phyloP scores from a whole-genome alignment of 2,797 vertebrate species.

The Nasua narica region DNA sequence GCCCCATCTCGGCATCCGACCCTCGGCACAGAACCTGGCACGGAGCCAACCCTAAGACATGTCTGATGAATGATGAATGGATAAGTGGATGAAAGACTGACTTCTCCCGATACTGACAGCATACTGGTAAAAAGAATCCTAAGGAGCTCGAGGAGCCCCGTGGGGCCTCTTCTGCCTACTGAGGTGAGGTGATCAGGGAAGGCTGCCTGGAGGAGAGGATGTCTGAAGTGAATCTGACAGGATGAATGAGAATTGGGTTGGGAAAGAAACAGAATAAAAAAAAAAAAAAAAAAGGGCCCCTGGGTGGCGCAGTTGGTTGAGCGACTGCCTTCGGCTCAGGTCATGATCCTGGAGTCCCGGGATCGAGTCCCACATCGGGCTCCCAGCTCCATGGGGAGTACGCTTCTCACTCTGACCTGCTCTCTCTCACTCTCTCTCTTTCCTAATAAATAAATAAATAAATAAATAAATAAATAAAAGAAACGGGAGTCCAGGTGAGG shows the following conservation, averaged over 20 bases:
- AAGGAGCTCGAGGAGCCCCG: neutral
- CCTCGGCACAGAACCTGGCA: neutral
- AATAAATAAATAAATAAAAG: too few species aligned
- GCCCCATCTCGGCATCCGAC: accelerated
- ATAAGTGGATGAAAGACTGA: accelerated
- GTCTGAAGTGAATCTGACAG: neutral
- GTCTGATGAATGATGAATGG: accelerated
- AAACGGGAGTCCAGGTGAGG: accelerated
- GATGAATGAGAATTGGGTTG: too few species aligned
- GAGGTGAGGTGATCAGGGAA: neutral
- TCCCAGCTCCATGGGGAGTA: too few species aligned
- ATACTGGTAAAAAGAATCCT: accelerated
- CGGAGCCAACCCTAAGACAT: neutral
- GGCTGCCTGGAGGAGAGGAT: neutral
- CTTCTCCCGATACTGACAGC: neutral
- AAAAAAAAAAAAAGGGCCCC: too few species aligned
- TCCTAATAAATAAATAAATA: too few species aligned
- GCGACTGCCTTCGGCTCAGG: too few species aligned
- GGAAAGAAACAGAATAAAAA: too few species aligned
- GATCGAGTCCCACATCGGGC: too few species aligned
- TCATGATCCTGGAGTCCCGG: too few species aligned
- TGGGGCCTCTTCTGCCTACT: neutral
- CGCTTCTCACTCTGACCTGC: too few species aligned
- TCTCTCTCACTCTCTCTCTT: too few species aligned
- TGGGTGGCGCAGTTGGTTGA: too few species aligned